Evolutionary conservation across 2,888 invertebrate genomes (phyloP).

Genomic region (Rhyacophila evoluta): DNA sequence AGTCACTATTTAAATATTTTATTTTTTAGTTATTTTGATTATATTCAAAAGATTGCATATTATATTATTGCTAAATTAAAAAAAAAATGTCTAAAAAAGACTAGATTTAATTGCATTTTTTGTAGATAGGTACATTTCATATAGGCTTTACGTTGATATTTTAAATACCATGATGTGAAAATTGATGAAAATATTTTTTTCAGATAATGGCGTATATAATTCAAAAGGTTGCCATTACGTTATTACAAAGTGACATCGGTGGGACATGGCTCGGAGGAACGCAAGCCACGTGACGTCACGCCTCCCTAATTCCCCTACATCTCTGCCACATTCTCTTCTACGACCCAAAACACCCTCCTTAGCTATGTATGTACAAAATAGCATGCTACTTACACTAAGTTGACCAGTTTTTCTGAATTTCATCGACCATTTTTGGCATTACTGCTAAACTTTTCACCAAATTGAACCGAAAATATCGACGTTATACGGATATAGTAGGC

Average conservation of each 20-base stretch:
- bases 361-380: not conserved
- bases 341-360: not conserved
- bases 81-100: too few species aligned
- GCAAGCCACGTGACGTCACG: constrained; percentile 45
- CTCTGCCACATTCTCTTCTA: constrained; percentile 7
- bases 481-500: too few species aligned
- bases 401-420: constrained; percentile 24
- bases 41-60: too few species aligned
- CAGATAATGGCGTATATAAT: not conserved
- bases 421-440: not conserved
- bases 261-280: constrained; percentile 15
- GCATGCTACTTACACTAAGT: constrained; percentile 15
- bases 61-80: too few species aligned
- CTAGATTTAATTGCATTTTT: too few species aligned
- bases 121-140: too few species aligned
- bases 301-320: constrained; percentile 13
- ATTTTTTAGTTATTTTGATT: too few species aligned
- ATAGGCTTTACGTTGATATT: too few species aligned
- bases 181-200: too few species aligned
- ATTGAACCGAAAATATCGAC: not conserved
- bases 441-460: not conserved
- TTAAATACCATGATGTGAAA: too few species aligned
- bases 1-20: too few species aligned
- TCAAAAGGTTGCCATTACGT: not conserved
- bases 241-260: not conserved